Percentiles rank a stretch among this genome's conserved stretches.
Evolutionary conservation across 2,888 invertebrate species (phyloP).

Genomic region (Thelaira solivaga): DNA sequence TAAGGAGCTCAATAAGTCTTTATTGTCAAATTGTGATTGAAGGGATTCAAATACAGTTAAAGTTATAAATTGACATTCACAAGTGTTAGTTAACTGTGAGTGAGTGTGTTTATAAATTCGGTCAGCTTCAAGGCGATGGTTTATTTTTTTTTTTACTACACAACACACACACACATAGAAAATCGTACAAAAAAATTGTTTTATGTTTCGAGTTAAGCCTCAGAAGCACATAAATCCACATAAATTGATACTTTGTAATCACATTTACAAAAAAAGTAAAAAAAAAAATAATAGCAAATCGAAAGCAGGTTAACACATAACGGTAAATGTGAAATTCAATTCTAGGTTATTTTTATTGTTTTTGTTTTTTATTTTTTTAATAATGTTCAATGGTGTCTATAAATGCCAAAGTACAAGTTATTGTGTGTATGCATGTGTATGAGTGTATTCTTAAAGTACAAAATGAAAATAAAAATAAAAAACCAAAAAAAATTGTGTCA

Average conservation of each 20-base stretch:
- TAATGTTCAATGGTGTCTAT: slow-evolving; percentile 15
- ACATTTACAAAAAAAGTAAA: slow-evolving; percentile 7
- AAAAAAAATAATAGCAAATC: slow-evolving; percentile 15
- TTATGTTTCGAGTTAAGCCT: background rate
- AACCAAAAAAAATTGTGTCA: slow-evolving; percentile 47
- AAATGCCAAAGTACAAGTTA: slow-evolving; percentile 20
- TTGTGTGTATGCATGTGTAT: no score
- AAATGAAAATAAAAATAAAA: background rate
- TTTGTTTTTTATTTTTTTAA: slow-evolving; percentile 29
- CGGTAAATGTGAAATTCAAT: slow-evolving; percentile 29
- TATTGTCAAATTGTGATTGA: no score
- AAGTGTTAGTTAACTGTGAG: no score
- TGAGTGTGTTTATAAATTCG: no score
- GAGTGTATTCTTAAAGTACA: background rate
- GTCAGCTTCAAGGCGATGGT: slow-evolving; percentile 63
- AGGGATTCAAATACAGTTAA: no score
- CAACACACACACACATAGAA: background rate
- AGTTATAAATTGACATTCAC: no score
- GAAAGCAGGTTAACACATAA: slow-evolving; percentile 57
- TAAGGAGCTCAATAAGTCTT: no score
- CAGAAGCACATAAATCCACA: background rate
- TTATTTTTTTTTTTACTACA: background rate
- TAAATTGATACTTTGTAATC: background rate
- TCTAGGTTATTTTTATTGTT: slow-evolving; percentile 55
- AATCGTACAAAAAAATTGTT: background rate